Evolutionary conservation across 92 coral and sea anemone genomes (phyloP), one percentile per base, ranked within the genome.

Genomic region (Parazoanthus swiftii): DNA sequence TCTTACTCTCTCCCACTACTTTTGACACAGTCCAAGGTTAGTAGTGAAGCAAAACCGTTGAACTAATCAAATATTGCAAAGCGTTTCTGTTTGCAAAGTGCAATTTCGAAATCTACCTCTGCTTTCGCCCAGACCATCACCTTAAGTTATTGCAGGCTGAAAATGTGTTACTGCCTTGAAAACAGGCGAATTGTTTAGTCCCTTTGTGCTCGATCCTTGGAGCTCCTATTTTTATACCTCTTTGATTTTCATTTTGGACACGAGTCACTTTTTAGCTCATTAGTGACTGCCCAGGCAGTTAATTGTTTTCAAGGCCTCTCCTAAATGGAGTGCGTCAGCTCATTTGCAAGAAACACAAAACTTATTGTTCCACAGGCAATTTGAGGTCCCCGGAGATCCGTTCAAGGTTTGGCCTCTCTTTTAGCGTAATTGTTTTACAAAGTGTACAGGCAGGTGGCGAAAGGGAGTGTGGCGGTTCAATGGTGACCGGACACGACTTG

Each of bases 381-480:
- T 48, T 18, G 15, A 43, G 77, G 87, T 84, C 87, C 87, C 87
- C 68, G 38, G 87, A 70, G 87, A 84, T 8, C n/a, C 36, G 23
- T 84, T 72, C 42, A 23, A 6, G 11, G 5, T 46, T 44, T 16
- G 43, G 25, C 33, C 33, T 37, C 50, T 18, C 56, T 72, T 68
- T 84, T 29, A 36, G 15, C 78, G 56, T 54, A 71, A 84, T 84
- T 84, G 87, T 72, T 83, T 84, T 74, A 84, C 79, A 84, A 84
- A 84, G 66, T 35, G 86, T 16, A 67, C 44, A 35, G 66, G 68
- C 87, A 84, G 87, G 87, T 84, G 87, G 87, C 54, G 14, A 44
- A 21, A 38, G 11, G 26, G 29, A 33, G 42, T 7, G 11, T 6
- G 78, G 77, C 16, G 66, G 66, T 74, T 74, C 78, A 14, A 16